phyloP scores from a whole-genome alignment of 2,113 vertebrate genomes.

The Poecilia latipinna region DNA sequence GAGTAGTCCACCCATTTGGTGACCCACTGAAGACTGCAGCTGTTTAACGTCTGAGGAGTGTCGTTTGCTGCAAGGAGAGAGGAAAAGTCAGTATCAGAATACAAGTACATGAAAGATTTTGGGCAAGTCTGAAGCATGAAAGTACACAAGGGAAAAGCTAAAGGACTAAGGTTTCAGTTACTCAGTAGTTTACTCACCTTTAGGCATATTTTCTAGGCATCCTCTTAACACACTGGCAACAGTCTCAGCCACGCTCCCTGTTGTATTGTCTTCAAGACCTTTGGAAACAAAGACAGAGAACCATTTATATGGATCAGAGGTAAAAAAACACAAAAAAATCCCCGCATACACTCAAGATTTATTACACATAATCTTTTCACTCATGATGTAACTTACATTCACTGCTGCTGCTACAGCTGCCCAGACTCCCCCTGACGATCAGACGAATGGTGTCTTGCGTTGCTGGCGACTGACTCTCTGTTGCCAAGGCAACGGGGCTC shows the following conservation, averaged over 20 bases:
- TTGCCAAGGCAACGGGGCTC: constrained; percentile 81
- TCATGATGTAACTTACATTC: constrained; percentile 86
- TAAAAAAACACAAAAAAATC: not conserved
- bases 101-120: not conserved
- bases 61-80: constrained; percentile 76
- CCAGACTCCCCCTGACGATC: constrained; percentile 95
- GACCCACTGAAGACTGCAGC: constrained; percentile 93
- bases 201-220: constrained; percentile 94
- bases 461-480: constrained; percentile 85
- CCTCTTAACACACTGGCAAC: constrained; percentile 90
- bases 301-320: constrained; percentile 3
- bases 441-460: constrained; percentile 90
- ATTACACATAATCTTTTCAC: not conserved
- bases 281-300: constrained; percentile 36
- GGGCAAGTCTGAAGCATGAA: not conserved
- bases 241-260: constrained; percentile 92
- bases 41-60: constrained; percentile 86
- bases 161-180: not conserved
- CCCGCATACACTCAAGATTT: not conserved
- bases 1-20: constrained; percentile 99
- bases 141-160: not conserved
- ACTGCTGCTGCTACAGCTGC: constrained; percentile 97
- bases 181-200: constrained; percentile 70
- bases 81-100: constrained; percentile 41
- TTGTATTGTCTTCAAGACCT: constrained; percentile 95